Conservation (phyloP, 2,888 invertebrate species). For the Tenthredo amoena region DNA sequence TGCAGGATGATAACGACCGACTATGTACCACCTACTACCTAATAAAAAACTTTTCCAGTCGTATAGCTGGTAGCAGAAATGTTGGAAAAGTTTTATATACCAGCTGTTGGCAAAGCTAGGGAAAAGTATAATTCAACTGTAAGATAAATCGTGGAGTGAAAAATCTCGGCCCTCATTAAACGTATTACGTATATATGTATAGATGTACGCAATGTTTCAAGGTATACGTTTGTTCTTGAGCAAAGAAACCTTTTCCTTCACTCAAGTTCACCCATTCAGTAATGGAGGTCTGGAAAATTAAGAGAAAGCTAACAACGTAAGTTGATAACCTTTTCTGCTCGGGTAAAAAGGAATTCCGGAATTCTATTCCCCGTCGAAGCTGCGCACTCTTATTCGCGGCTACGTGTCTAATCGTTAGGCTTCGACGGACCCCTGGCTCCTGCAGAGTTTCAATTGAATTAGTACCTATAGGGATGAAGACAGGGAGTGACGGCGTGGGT, state of each 20-base stretch:
- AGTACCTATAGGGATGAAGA: constrained; percentile 32
- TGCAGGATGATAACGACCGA: constrained; percentile 41
- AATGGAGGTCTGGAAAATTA: neutral
- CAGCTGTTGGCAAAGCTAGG: constrained; percentile 12
- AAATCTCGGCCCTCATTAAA: constrained; percentile 11
- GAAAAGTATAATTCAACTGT: constrained; percentile 14
- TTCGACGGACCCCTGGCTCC: constrained; percentile 25
- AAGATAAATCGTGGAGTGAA: neutral
- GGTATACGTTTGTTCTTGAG: neutral
- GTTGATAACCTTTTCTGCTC: constrained; percentile 3
- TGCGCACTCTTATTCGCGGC: neutral
- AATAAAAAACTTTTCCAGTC: neutral
- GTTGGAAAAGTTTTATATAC: neutral
- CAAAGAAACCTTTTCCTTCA: neutral
- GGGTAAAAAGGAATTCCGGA: neutral
- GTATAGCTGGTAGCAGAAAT: neutral
- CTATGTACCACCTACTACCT: neutral
- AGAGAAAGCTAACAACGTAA: constrained; percentile 28
- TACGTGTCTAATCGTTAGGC: constrained; percentile 49
- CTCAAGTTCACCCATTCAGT: neutral
- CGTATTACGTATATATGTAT: neutral
- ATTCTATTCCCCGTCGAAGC: constrained; percentile 36
- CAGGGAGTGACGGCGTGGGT: constrained; percentile 33
- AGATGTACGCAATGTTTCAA: too few relatives aligned
- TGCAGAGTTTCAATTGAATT: constrained; percentile 48